These are phyloP conservation scores for Melitaea athalia DNA, from an alignment of 2,888 invertebrate genomes.

Conservation along the genomic window DNA sequence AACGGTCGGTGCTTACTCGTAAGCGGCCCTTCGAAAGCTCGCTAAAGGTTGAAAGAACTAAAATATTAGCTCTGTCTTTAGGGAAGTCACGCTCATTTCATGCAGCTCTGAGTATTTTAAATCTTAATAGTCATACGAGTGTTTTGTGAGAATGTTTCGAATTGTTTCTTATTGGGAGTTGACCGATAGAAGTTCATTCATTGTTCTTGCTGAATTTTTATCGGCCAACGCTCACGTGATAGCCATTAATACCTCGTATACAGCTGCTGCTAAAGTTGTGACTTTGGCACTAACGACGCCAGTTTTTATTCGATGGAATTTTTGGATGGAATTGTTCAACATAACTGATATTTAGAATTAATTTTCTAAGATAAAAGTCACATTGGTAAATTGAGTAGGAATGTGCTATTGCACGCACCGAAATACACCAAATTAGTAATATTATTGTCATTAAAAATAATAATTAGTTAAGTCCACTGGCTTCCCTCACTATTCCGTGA, in stretches of 20 bases:
- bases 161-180: constrained; percentile 26
- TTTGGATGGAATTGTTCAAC: constrained; percentile 70
- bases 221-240: constrained; percentile 40
- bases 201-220: constrained; percentile 33
- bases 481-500: constrained; percentile 69
- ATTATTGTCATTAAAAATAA: constrained; percentile 58
- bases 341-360: constrained; percentile 52
- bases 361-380: constrained; percentile 64
- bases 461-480: constrained; percentile 69
- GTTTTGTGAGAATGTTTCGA: constrained; percentile 38
- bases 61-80: constrained; percentile 45
- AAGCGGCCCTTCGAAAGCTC: constrained; percentile 58
- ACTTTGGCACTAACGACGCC: constrained; percentile 45
- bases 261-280: constrained; percentile 34
- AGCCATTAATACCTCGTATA: constrained; percentile 28
- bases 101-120: constrained; percentile 44
- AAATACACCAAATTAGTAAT: constrained; percentile 75
- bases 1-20: constrained; percentile 52
- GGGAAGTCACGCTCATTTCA: constrained; percentile 39
- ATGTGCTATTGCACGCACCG: constrained; percentile 81
- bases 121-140: constrained; percentile 38
- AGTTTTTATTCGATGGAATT: constrained; percentile 67
- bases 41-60: constrained; percentile 74
- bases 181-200: constrained; percentile 34
- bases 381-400: constrained; percentile 67